Conservation (phyloP, 2,888 invertebrate species). For the Podabrus alpinus region DNA sequence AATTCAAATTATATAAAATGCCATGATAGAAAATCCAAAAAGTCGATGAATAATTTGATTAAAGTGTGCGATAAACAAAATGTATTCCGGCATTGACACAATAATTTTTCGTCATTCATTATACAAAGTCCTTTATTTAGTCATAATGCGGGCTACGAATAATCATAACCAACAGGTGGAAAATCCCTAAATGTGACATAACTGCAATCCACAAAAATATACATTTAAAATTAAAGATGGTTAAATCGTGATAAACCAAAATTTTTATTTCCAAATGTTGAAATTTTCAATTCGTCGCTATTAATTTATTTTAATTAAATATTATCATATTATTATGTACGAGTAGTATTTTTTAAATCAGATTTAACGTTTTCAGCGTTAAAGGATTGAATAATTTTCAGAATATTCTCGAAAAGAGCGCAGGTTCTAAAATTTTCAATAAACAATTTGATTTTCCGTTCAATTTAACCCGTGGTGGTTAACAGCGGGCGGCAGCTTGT, state of each 20-base stretch:
- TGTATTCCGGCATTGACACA: slow-evolving; percentile 1
- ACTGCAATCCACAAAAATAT: background rate
- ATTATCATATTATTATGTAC: background rate
- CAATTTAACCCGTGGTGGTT: background rate
- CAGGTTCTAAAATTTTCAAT: background rate
- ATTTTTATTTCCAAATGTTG: background rate
- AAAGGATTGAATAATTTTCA: background rate
- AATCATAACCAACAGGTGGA: background rate
- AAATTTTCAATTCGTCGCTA: background rate
- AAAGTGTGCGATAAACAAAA: background rate
- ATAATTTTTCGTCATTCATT: background rate
- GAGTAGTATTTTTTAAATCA: no score
- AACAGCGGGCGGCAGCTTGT: background rate
- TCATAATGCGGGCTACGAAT: background rate
- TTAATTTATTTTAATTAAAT: background rate
- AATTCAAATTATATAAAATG: background rate
- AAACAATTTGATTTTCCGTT: background rate
- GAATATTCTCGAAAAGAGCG: background rate
- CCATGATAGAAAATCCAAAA: background rate
- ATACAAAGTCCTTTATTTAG: background rate
- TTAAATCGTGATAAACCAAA: background rate
- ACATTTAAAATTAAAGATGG: background rate
- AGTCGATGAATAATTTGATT: background rate
- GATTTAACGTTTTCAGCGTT: background rate
- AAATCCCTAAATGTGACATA: background rate